Percentiles rank a stretch among this genome's conserved stretches.
Conservation (phyloP, 2,888 invertebrate genomes). For the Eristalis intricaria region DNA sequence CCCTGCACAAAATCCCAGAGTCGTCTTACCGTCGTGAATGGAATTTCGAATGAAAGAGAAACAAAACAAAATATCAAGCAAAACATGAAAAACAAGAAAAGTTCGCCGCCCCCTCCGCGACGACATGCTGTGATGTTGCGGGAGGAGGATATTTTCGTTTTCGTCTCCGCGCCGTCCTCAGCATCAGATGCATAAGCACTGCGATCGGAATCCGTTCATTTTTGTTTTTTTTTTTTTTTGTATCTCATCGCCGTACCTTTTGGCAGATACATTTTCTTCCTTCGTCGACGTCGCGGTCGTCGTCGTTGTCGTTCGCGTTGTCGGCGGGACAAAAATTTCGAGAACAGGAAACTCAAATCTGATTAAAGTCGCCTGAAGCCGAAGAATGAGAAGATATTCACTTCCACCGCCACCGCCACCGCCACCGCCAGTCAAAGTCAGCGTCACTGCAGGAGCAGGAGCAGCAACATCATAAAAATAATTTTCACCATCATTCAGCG, state of each 20-base stretch:
- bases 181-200: conserved; percentile 17
- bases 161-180: neutral
- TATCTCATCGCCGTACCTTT: conserved; percentile 38
- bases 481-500: conserved; percentile 66
- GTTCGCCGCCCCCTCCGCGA: conserved; percentile 52
- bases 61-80: conserved; percentile 2
- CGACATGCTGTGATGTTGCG: conserved; percentile 65
- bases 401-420: neutral
- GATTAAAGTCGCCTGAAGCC: conserved; percentile 64
- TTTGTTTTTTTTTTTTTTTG: conserved; percentile 17
- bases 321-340: conserved; percentile 35
- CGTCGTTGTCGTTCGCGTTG: conserved; percentile 2
- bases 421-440: conserved; percentile 19
- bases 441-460: conserved; percentile 17
- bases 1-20: conserved; percentile 25
- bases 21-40: conserved; percentile 40
- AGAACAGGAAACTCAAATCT: conserved; percentile 70
- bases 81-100: conserved; percentile 71
- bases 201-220: conserved; percentile 54
- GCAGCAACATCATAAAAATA: conserved; percentile 64
- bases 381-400: neutral
- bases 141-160: conserved; percentile 56
- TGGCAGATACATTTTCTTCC: conserved; percentile 51
- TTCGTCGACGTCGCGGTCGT: neutral
- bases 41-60: conserved; percentile 42